Evolutionary conservation across 2,888 invertebrate species (phyloP).

Genomic region (Brassicogethes aeneus): DNA sequence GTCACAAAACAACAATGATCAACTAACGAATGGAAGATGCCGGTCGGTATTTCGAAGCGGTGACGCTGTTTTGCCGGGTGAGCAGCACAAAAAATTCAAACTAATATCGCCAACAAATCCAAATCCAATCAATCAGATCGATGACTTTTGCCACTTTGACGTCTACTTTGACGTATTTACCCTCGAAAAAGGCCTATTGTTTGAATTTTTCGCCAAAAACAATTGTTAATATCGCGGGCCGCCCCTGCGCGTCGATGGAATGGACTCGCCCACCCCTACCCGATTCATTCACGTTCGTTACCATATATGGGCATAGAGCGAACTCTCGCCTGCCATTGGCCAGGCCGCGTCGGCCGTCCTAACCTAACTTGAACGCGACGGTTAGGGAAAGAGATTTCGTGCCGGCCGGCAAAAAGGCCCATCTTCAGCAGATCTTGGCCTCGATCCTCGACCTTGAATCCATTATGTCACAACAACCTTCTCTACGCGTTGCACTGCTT

Average conservation of each 20-base stretch:
- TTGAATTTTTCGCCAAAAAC: too few species aligned
- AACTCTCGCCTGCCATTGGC: constrained; percentile 58
- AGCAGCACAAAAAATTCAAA: constrained; percentile 27
- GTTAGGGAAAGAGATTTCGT: constrained; percentile 15
- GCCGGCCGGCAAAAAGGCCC: constrained; percentile 23
- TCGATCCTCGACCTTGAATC: constrained; percentile 34
- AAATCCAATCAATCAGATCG: too few species aligned
- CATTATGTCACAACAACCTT: constrained; percentile 30
- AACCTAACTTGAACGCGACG: constrained; percentile 33
- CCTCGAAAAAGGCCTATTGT: too few species aligned
- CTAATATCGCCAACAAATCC: too few species aligned
- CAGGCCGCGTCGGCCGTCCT: constrained; percentile 29
- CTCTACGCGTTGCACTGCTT: constrained; percentile 13
- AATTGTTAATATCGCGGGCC: constrained; percentile 10
- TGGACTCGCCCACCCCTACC: constrained; percentile 45
- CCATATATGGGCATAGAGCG: constrained; percentile 78
- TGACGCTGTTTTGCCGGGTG: constrained; percentile 26
- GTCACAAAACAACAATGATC: constrained; percentile 37
- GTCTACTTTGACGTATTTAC: too few species aligned
- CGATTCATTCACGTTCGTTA: constrained; percentile 56
- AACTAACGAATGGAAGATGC: constrained; percentile 38
- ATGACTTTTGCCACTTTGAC: too few species aligned
- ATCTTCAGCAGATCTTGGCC: constrained; percentile 25
- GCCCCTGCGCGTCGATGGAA: constrained; percentile 26
- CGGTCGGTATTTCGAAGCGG: constrained; percentile 33